Evolutionary conservation across 1,140 invertebrate genomes (phyloP).

Genomic region (Magallana angulata): DNA sequence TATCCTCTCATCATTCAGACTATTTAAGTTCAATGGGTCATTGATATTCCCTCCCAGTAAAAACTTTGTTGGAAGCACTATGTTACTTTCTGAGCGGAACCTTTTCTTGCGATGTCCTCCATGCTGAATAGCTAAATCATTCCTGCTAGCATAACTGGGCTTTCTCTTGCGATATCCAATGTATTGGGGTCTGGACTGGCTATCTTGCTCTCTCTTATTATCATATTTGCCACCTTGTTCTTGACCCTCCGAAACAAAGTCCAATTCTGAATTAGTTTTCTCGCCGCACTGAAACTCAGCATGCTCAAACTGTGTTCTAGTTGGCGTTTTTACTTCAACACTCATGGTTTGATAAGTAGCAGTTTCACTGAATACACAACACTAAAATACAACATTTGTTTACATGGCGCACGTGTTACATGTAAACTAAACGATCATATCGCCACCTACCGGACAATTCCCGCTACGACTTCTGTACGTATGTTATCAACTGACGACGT

Average conservation of each 20-base stretch:
- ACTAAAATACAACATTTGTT: conserved; percentile 38
- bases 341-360: conserved; percentile 62
- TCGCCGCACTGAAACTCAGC: conserved; percentile 69
- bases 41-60: conserved; percentile 95
- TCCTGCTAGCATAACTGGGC: conserved; percentile 49
- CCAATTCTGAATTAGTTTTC: conserved; percentile 43
- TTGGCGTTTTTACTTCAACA: conserved; percentile 73
- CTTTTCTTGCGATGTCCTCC: conserved; percentile 54
- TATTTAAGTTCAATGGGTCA: conserved; percentile 96
- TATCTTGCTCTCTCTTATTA: background rate
- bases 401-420: conserved; percentile 58
- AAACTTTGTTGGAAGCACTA: conserved; percentile 93
- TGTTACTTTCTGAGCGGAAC: conserved; percentile 61
- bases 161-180: conserved; percentile 50
- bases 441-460: conserved; percentile 43
- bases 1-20: conserved; percentile 91
- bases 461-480: conserved; percentile 7
- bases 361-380: background rate
- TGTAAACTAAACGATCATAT: conserved; percentile 45
- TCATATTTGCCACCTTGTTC: background rate
- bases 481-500: background rate
- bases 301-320: conserved; percentile 68
- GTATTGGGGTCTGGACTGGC: background rate
- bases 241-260: background rate
- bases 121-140: conserved; percentile 41